Percentiles rank a stretch among this genome's conserved stretches.
Evolutionary conservation across 2,888 invertebrate species (phyloP).

Genomic region (Acheta domesticus): DNA sequence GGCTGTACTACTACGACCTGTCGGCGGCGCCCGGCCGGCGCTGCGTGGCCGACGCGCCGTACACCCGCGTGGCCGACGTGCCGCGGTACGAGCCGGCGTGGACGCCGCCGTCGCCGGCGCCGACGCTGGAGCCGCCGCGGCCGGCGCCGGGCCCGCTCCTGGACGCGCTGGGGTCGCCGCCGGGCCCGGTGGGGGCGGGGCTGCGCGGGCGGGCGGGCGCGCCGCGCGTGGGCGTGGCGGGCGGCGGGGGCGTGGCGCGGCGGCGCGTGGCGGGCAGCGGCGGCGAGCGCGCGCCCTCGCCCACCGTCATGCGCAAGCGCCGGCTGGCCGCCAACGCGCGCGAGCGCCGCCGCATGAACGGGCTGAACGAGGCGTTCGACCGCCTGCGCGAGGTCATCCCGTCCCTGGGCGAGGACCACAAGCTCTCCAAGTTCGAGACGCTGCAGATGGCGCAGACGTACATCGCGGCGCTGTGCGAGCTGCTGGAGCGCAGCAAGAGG

Average conservation of each 20-base stretch:
- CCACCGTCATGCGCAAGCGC: conserved; percentile 54
- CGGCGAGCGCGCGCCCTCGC: conserved; percentile 28
- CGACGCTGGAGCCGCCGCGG: neutral
- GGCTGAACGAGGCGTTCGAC: conserved; percentile 72
- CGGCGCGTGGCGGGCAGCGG: conserved; percentile 4
- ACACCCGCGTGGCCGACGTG: neutral
- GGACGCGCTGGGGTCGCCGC: conserved; percentile 19
- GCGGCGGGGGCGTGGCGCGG: neutral
- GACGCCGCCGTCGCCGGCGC: conserved; percentile 23
- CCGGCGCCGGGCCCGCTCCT: neutral
- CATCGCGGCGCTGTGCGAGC: conserved; percentile 64
- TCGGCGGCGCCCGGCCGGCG: neutral
- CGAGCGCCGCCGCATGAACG: conserved; percentile 70
- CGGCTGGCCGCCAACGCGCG: conserved; percentile 71
- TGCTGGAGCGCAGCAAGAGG: conserved; percentile 46
- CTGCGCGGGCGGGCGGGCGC: neutral
- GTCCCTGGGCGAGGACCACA: conserved; percentile 64
- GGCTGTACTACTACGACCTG: neutral
- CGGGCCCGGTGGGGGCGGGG: conserved; percentile 5
- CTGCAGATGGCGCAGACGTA: conserved; percentile 77
- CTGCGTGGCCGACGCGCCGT: neutral
- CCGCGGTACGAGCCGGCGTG: neutral
- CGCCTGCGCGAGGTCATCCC: conserved; percentile 68
- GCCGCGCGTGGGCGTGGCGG: neutral
- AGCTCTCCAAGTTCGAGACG: conserved; percentile 73